Evolutionary conservation across 2,113 vertebrate species (phyloP).

Genomic region (Calidris pygmaea): DNA sequence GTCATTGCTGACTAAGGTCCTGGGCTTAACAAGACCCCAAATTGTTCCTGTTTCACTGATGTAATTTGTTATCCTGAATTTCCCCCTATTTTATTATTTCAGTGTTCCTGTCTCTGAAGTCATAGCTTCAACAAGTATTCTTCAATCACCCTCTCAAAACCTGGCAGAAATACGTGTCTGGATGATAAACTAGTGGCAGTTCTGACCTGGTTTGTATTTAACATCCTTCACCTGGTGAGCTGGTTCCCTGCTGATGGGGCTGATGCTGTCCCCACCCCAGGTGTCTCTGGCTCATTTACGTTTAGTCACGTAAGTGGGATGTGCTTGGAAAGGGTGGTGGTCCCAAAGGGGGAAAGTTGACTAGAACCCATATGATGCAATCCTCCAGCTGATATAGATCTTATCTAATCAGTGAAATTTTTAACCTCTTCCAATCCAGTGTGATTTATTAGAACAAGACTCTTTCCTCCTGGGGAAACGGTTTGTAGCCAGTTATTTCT

Average conservation of each 20-base stretch:
- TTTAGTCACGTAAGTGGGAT: background rate
- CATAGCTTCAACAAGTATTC: background rate
- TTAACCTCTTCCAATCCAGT: background rate
- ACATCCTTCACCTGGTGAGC: background rate
- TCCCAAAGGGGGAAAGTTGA: background rate
- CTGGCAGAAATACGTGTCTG: background rate
- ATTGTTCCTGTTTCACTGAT: slow-evolving; percentile 29
- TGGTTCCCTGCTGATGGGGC: background rate
- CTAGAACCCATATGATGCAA: background rate
- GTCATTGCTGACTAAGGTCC: slow-evolving; percentile 25
- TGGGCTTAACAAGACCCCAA: slow-evolving; percentile 21
- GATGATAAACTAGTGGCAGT: background rate
- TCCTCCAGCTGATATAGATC: background rate
- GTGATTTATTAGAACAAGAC: background rate
- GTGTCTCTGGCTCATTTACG: background rate
- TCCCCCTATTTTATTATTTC: background rate
- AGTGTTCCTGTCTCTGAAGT: background rate
- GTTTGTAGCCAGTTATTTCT: background rate
- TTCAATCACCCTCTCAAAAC: background rate
- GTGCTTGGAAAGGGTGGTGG: background rate
- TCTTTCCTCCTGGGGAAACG: background rate
- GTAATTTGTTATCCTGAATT: slow-evolving; percentile 32
- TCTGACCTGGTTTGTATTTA: background rate
- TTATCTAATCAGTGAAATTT: background rate
- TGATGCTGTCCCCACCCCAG: background rate